Evolutionary conservation across 2,888 invertebrate species (phyloP).

Genomic region (Eupithecia pulchellata): DNA sequence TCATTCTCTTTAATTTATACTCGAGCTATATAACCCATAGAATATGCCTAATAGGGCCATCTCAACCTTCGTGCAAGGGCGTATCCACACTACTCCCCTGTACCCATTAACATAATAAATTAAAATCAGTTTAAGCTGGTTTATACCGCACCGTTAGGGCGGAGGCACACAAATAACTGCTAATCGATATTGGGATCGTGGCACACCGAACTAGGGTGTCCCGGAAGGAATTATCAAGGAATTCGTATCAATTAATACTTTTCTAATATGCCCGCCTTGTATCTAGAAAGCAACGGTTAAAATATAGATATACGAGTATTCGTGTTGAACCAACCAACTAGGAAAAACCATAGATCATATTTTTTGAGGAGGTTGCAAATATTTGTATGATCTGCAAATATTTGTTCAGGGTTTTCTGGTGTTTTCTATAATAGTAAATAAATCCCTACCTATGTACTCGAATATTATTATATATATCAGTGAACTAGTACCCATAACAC

Average conservation of each 20-base stretch:
- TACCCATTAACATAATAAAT: conserved; percentile 59
- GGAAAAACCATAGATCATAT: too few species aligned
- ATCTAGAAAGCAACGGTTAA: background rate
- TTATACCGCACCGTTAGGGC: conserved; percentile 70
- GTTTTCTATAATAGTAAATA: too few species aligned
- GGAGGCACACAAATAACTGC: conserved; percentile 68
- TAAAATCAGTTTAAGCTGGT: conserved; percentile 75
- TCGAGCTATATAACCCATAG: background rate
- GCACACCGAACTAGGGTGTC: conserved; percentile 31
- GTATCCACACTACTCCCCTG: conserved; percentile 49
- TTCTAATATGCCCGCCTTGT: conserved; percentile 10
- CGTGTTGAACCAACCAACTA: too few species aligned
- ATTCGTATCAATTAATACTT: conserved; percentile 31
- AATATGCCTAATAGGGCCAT: background rate
- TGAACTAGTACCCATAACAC: too few species aligned
- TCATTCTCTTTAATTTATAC: background rate
- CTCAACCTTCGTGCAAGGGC: conserved; percentile 20
- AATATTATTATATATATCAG: too few species aligned
- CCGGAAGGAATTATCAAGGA: conserved; percentile 23
- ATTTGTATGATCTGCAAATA: too few species aligned
- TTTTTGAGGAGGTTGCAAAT: too few species aligned
- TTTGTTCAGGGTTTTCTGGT: too few species aligned
- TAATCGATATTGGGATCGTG: conserved; percentile 70
- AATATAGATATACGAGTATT: background rate
- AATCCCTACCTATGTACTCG: too few species aligned